Evolutionary conservation across 2,113 vertebrate genomes (phyloP).

Genomic region (Calyptommatus sinebrachiatus): DNA sequence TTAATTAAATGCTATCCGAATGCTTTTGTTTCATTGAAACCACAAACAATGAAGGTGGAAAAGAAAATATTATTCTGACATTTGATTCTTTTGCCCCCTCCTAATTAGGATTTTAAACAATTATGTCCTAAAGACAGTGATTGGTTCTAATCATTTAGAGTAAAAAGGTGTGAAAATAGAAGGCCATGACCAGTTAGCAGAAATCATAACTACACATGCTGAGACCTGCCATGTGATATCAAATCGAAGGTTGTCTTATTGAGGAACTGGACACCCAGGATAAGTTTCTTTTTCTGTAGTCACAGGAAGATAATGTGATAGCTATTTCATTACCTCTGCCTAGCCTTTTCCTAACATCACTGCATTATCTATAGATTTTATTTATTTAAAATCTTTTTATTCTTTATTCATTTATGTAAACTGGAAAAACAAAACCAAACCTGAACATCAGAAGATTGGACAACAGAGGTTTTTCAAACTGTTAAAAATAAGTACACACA

Average conservation of each 20-base stretch:
- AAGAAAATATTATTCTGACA: constrained; percentile 54
- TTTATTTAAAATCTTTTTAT: constrained; percentile 28
- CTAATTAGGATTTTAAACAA: constrained; percentile 86
- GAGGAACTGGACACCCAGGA: constrained; percentile 71
- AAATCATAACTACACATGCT: constrained; percentile 81
- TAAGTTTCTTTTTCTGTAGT: constrained; percentile 54
- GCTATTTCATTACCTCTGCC: constrained; percentile 52
- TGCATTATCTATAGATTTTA: constrained; percentile 27
- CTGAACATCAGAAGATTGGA: background rate
- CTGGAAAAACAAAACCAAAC: constrained; percentile 21
- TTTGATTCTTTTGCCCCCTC: constrained; percentile 59
- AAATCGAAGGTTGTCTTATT: constrained; percentile 75
- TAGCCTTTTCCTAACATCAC: background rate
- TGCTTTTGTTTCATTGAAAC: constrained; percentile 65
- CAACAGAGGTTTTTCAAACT: background rate
- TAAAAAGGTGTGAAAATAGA: constrained; percentile 83
- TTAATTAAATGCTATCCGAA: constrained; percentile 49
- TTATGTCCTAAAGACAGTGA: constrained; percentile 72
- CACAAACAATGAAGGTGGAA: constrained; percentile 45
- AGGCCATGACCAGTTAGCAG: constrained; percentile 84
- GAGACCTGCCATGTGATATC: constrained; percentile 75
- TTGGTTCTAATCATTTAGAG: constrained; percentile 82
- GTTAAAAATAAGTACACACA: constrained; percentile 23
- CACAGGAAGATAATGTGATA: constrained; percentile 45
- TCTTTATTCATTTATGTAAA: too few species aligned